These are phyloP conservation scores for Cataglyphis hispanica DNA, from an alignment of 1,140 invertebrate genomes.

Conservation along the genomic window DNA sequence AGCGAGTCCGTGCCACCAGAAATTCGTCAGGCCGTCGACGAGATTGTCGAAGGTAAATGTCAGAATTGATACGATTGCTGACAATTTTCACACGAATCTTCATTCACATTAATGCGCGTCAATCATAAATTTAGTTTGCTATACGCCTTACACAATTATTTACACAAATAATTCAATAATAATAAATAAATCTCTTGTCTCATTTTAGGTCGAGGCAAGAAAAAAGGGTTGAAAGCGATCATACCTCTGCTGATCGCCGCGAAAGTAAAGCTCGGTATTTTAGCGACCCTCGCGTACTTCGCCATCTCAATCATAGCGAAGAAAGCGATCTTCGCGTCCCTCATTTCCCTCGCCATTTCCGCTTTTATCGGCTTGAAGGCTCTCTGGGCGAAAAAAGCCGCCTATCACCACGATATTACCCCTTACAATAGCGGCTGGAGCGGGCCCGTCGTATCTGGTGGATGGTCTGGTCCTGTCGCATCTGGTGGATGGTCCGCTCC, in stretches of 20 bases:
- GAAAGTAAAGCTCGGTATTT: conserved; percentile 88
- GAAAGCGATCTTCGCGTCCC: conserved; percentile 89
- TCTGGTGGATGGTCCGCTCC: conserved; percentile 83
- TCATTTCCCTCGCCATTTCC: conserved; percentile 89
- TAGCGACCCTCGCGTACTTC: conserved; percentile 88
- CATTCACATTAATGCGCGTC: neutral
- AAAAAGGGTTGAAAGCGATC: conserved; percentile 89
- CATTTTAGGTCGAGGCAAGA: conserved; percentile 88
- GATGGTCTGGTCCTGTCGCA: conserved; percentile 81
- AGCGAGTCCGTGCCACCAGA: conserved; percentile 85
- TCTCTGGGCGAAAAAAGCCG: conserved; percentile 83
- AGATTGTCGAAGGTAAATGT: conserved; percentile 88
- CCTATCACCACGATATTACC: conserved; percentile 78
- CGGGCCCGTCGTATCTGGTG: conserved; percentile 75
- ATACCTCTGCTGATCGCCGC: conserved; percentile 88
- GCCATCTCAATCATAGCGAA: conserved; percentile 89
- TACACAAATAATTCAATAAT: neutral
- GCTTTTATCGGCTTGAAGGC: conserved; percentile 88
- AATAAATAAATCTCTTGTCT: conserved; percentile 18
- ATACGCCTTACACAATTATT: neutral
- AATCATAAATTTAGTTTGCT: neutral
- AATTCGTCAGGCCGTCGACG: conserved; percentile 87
- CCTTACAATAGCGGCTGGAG: conserved; percentile 83
- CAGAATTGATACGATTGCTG: neutral
- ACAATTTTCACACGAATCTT: neutral